phyloP scores from a whole-genome alignment of 2,113 vertebrate species.

The Sakesphorus luctuosus region DNA sequence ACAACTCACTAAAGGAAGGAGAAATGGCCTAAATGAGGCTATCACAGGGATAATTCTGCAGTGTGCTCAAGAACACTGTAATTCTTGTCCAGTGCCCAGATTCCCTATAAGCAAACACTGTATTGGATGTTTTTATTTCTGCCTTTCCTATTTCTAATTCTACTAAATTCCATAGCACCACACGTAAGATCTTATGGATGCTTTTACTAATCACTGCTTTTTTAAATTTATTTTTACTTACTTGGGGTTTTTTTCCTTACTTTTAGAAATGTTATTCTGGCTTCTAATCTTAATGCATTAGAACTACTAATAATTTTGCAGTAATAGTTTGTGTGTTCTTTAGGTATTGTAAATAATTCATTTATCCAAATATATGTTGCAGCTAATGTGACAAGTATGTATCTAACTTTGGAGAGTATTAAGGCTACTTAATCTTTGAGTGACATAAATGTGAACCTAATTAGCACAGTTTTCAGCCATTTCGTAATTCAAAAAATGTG shows the following conservation, averaged over 20 bases:
- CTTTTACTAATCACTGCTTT: not conserved
- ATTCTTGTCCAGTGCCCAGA: not conserved
- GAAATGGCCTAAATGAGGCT: not conserved
- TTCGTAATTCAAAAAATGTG: constrained; percentile 79
- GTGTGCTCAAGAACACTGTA: not conserved
- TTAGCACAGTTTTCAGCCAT: constrained; percentile 78
- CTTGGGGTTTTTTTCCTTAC: not conserved
- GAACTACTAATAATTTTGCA: not conserved
- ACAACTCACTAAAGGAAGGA: not conserved
- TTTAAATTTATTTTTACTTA: not conserved
- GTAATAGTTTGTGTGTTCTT: not conserved
- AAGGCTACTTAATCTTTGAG: constrained; percentile 72
- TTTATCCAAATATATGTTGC: not conserved
- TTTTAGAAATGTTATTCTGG: not conserved
- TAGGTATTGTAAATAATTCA: not conserved
- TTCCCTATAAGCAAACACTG: not conserved
- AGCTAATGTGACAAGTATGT: constrained; percentile 25
- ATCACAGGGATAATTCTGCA: not conserved
- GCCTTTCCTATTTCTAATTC: not conserved
- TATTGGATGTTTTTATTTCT: not conserved
- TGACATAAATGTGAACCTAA: constrained; percentile 73
- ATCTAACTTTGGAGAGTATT: constrained; percentile 57
- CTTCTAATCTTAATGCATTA: not conserved
- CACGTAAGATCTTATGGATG: not conserved
- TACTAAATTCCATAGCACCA: not conserved